These are phyloP conservation scores for Volucella bombylans DNA, from an alignment of 2,888 invertebrate species.

Conservation along the genomic window DNA sequence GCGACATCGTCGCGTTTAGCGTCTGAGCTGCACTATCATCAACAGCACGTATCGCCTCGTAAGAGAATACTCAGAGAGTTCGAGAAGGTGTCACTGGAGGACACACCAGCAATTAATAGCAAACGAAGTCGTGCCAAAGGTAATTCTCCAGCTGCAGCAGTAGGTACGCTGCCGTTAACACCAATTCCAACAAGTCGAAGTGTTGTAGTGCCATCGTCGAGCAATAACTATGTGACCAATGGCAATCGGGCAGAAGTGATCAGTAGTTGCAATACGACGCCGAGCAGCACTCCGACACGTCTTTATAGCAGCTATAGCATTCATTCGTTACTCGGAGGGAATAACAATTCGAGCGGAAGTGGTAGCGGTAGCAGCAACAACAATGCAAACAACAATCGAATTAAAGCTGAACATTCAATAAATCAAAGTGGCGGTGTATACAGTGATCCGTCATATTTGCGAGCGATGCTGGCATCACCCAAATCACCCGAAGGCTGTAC, in stretches of 20 bases:
- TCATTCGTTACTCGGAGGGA: constrained; percentile 89
- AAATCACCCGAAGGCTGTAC: constrained; percentile 81
- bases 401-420: constrained; percentile 76
- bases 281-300: constrained; percentile 77
- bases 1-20: constrained; percentile 79
- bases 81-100: constrained; percentile 87
- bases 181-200: constrained; percentile 57
- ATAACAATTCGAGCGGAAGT: constrained; percentile 74
- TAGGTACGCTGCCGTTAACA: constrained; percentile 51
- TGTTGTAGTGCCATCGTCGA: constrained; percentile 41
- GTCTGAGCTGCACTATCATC: constrained; percentile 79
- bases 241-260: constrained; percentile 50
- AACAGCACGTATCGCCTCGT: constrained; percentile 88
- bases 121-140: constrained; percentile 85
- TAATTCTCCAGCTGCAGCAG: constrained; percentile 69
- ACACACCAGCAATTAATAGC: constrained; percentile 83
- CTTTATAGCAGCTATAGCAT: constrained; percentile 91
- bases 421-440: constrained; percentile 79
- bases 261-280: constrained; percentile 36
- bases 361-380: constrained; percentile 79
- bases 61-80: constrained; percentile 92
- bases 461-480: constrained; percentile 81
- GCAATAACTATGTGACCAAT: constrained; percentile 65
- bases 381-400: constrained; percentile 36
- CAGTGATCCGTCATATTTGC: constrained; percentile 78